Conservation (phyloP, 2,797 vertebrate species). For the Tadarida brasiliensis region DNA sequence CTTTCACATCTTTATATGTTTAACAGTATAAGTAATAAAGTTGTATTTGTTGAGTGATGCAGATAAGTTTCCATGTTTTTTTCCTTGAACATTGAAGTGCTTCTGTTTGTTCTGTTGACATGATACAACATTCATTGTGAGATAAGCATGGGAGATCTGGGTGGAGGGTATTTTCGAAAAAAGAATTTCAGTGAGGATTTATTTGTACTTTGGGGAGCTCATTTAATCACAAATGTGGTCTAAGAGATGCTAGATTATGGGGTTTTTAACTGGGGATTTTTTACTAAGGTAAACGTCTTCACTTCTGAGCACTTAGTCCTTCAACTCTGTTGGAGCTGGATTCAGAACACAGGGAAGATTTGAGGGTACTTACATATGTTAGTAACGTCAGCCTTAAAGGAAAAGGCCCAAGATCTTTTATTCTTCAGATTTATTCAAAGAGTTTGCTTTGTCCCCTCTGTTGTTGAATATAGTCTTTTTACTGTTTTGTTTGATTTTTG, state of each 20-base stretch:
- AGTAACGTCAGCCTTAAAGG: background rate
- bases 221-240: background rate
- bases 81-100: background rate
- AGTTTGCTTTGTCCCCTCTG: background rate
- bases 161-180: background rate
- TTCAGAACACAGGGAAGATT: constrained; percentile 28
- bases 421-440: background rate
- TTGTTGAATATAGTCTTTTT: constrained; percentile 6
- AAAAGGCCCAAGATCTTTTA: background rate
- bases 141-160: background rate
- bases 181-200: constrained; percentile 34
- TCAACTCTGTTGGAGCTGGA: background rate
- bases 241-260: background rate
- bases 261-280: constrained; percentile 33
- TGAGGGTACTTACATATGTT: background rate
- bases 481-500: constrained; percentile 30
- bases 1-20: background rate
- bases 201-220: background rate
- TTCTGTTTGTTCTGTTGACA: constrained; percentile 51
- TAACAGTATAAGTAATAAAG: background rate
- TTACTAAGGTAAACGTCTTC: background rate
- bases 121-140: constrained; percentile 8
- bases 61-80: background rate
- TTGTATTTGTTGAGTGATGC: background rate
- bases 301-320: background rate